phyloP scores from a whole-genome alignment of 2,113 vertebrate genomes.

The Phoenicopterus ruber region DNA sequence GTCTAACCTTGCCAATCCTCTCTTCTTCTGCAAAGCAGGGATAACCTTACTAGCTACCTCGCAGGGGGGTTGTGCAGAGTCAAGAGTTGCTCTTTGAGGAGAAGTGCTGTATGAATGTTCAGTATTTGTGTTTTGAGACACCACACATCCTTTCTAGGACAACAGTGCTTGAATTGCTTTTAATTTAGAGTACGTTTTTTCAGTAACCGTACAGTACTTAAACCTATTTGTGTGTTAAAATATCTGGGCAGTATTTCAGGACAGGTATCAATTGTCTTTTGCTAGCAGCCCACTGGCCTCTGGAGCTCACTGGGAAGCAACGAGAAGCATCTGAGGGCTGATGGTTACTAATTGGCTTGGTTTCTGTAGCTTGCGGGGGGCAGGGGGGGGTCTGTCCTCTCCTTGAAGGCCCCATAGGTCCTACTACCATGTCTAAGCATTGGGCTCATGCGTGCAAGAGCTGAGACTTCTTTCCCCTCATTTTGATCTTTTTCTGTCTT shows the following conservation, averaged over 20 bases:
- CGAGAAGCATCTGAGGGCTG: not conserved
- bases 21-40: not conserved
- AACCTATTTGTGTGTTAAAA: not conserved
- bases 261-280: not conserved
- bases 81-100: not conserved
- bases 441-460: fast-evolving
- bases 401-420: not conserved
- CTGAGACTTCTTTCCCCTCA: not conserved
- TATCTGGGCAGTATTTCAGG: conserved; percentile 8
- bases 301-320: not conserved
- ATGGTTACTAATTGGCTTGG: not conserved
- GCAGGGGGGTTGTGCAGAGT: not conserved
- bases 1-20: not conserved
- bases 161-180: not conserved
- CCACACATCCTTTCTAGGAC: not conserved
- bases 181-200: not conserved
- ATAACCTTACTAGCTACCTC: not conserved
- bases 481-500: not conserved
- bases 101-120: not conserved
- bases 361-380: not conserved
- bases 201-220: not conserved
- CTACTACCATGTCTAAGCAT: not conserved
- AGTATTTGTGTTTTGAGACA: not conserved
- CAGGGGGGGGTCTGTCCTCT: not conserved
- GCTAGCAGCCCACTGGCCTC: not conserved